phyloP scores from a whole-genome alignment of 2,797 vertebrate species.

The Anas acuta region DNA sequence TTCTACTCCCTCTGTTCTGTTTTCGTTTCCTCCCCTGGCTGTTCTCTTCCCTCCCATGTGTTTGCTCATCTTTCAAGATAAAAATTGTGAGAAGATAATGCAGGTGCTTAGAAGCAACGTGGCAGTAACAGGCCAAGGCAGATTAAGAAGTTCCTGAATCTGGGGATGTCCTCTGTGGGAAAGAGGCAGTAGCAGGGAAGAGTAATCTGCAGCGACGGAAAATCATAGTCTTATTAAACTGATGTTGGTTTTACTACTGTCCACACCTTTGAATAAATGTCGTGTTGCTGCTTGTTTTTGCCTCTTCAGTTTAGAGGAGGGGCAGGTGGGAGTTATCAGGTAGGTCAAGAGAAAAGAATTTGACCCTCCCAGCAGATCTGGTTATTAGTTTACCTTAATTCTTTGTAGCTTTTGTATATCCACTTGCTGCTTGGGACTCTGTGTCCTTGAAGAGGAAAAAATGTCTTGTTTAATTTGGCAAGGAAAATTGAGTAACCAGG shows the following conservation, averaged over 20 bases:
- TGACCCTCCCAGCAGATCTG: not conserved
- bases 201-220: not conserved
- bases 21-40: not conserved
- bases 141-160: not conserved
- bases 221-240: not conserved
- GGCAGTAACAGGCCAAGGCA: not conserved
- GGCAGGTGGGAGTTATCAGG: not conserved
- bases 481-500: not conserved
- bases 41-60: not conserved
- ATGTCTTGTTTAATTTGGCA: constrained; percentile 33
- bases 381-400: not conserved
- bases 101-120: not conserved
- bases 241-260: not conserved
- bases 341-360: not conserved
- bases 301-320: not conserved
- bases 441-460: not conserved
- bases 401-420: not conserved
- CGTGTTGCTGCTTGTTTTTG: not conserved
- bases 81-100: constrained; percentile 30
- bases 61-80: constrained; percentile 28
- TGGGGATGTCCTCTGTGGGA: not conserved
- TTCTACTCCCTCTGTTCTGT: not conserved
- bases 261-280: not conserved
- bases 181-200: not conserved
- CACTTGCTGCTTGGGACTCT: not conserved